These are phyloP conservation scores for Rhea americana DNA, from an alignment of 2,113 vertebrate species.

Conservation along the genomic window DNA sequence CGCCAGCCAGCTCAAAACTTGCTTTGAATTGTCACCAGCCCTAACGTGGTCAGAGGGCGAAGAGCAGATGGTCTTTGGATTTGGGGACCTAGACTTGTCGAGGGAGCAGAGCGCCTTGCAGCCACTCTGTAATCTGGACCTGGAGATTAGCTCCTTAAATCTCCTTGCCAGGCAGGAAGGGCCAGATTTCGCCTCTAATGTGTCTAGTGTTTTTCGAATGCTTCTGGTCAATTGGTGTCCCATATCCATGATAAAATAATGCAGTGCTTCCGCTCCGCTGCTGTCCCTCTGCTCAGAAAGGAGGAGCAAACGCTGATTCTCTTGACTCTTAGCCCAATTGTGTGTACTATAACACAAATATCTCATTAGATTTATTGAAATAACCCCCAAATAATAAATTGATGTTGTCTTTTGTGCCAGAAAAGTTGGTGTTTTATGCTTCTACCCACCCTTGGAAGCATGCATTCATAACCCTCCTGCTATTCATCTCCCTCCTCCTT, in stretches of 20 bases:
- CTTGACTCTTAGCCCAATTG: not conserved
- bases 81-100: not conserved
- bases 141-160: not conserved
- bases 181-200: not conserved
- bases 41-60: not conserved
- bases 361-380: not conserved
- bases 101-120: not conserved
- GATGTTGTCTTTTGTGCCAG: not conserved
- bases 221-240: not conserved
- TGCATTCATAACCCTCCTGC: not conserved
- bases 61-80: conserved; percentile 1
- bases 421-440: not conserved
- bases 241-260: not conserved
- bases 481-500: not conserved
- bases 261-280: not conserved
- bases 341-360: not conserved
- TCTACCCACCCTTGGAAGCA: not conserved
- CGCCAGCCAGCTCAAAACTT: not conserved
- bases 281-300: not conserved
- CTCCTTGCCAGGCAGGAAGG: not conserved
- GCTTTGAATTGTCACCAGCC: not conserved
- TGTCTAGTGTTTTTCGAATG: not conserved
- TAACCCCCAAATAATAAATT: not conserved
- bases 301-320: not conserved
- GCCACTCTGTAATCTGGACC: not conserved